Evolutionary conservation across 2,888 invertebrate species (phyloP), one percentile per base, ranked within the genome.

Genomic region (Plusia festucae): DNA sequence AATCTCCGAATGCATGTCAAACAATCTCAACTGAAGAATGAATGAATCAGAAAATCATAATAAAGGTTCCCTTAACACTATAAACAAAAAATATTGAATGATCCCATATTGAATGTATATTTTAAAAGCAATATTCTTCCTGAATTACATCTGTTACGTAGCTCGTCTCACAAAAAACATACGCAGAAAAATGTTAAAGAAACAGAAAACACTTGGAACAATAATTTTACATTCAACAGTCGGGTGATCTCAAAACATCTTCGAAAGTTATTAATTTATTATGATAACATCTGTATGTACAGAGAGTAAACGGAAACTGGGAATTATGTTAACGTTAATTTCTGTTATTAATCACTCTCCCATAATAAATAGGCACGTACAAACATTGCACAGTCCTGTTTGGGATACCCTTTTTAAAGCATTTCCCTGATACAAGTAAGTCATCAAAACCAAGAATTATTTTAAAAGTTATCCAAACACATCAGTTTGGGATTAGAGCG

Each of bases 181-280:
- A 65, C 64, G 24, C 64, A 71, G 30, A 30, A 30, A 30, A 30
- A 30, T 9, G 30, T 69, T 79, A 54, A 78, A 65, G 55, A 67
- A 70, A 65, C 66, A 68, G 60, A 76, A 76, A 80, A 79, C 81
- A 78, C 76, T 82, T 82, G 69, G 82, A 82, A 85, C 73, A 82
- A 84, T 75, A 76, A 78, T 72, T 79, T 77, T 71, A 74, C 83
- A 83, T 81, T 82, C 78, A 86, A 84, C 88, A 87, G 84, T 74
- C 80, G 91, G 78, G 60, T 71, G 77, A 85, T 89, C 83, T 90
- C 88, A 88, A 85, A 90, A 88, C 85, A 85, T 79, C 81, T 86
- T 82, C 65, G 78, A 80, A 83, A 83, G 76, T 78, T 86, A 81
- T 88, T 86, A 83, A 83, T 76, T 78, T 86, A 81, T 88, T 86